Base-by-base conservation (phyloP, 2,113 vertebrate genomes). In the Rhinolophus ferrumequinum region DNA sequence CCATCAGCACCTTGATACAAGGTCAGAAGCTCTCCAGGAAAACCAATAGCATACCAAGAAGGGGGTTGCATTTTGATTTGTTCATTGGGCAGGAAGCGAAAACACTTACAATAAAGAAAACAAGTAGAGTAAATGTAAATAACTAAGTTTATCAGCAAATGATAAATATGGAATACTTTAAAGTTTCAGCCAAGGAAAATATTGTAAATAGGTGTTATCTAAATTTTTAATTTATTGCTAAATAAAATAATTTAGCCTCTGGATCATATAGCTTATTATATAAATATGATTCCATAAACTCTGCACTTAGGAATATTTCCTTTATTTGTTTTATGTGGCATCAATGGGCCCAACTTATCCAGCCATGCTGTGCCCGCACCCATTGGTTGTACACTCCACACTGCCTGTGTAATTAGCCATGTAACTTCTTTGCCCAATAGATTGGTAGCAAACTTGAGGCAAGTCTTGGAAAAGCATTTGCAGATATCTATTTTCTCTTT, bases 171-270 rank as follows among this genome's bases (percentile, higher is more conserved):
- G 21, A 81, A 30, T 30, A 66, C 90, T 84, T 73, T 60, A 50
- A 88, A 52, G 24, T 75, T 96, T 88, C 3, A 50, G 6, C 35
- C 38, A 87, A 64, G 52, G 8, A 84, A 94, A 92, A 79, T 77
- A 41, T 6, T 47, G 1, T 66, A 83, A 79, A 56, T 75, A 94
- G 47, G 54, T 81, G 24, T 4, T 1, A 69, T 56, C 24, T 86
- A 54, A 30, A 18, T 44, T 76, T 93, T 81, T 38, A 87, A 90
- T 85, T 77, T 82, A 75, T 93, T 93, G 22, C 35, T 86, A 62
- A 95, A 75, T 69, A 66, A 80, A 79, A 82, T 18, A 56, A 88
- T 35, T 93, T 69, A 84, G 6, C 4, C 13, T 79, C 35, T 44
- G 67, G 58, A 84, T 87, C 8, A 47, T 19, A 70, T 50, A 52